A percentile compares a stretch with the other conserved stretches of the same genome.
These are phyloP conservation scores for Sebastiscus tertius DNA, from an alignment of 2,797 vertebrate genomes.

Conservation along the genomic window DNA sequence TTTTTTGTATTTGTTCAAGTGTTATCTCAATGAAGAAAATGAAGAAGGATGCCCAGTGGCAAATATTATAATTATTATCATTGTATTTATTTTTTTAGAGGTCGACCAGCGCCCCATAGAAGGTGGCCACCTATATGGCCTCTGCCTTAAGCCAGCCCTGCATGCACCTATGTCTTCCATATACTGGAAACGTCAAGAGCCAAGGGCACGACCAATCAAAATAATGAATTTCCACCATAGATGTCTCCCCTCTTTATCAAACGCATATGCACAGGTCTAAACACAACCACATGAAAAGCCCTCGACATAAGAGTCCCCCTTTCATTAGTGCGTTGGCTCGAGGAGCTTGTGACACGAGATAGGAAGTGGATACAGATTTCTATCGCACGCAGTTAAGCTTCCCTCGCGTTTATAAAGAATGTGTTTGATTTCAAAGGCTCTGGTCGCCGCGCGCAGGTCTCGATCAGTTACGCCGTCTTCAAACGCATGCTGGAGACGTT, in stretches of 20 bases:
- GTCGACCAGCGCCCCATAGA: no score
- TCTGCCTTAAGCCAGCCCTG: no score
- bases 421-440: conserved; percentile 49
- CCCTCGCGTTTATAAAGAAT: neutral
- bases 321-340: conserved; percentile 37
- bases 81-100: no score
- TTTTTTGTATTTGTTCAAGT: no score
- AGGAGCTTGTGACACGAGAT: conserved; percentile 20
- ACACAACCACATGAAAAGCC: conserved; percentile 35
- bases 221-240: conserved; percentile 49
- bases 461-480: conserved; percentile 41
- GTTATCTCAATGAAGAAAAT: no score
- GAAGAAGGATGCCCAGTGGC: no score
- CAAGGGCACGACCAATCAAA: conserved; percentile 26
- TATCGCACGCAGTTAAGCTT: conserved; percentile 39
- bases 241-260: conserved; percentile 26
- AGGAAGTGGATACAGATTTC: conserved; percentile 35
- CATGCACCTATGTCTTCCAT: neutral
- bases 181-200: conserved; percentile 13
- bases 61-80: no score
- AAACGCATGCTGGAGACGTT: conserved; percentile 36
- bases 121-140: no score
- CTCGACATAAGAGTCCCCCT: conserved; percentile 24
- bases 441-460: conserved; percentile 5
- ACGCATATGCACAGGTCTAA: conserved; percentile 9